Evolutionary conservation across 1,140 invertebrate species (phyloP).

Genomic region (Idris sp.): DNA sequence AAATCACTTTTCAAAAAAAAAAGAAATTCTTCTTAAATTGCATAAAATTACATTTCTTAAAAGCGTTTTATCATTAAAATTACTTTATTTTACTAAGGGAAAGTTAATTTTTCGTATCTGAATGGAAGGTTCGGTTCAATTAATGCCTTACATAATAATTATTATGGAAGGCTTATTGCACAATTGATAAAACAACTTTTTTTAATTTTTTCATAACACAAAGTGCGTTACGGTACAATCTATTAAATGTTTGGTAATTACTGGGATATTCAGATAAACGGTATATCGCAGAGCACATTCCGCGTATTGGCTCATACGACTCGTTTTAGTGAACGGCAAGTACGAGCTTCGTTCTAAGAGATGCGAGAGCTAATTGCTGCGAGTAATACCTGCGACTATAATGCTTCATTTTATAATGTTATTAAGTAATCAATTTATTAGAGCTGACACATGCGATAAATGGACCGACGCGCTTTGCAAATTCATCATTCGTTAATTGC

Average conservation of each 20-base stretch:
- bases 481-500: conserved; percentile 40
- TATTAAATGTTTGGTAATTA: conserved; percentile 54
- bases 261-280: conserved; percentile 54
- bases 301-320: conserved; percentile 31
- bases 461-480: conserved; percentile 2
- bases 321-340: conserved; percentile 34
- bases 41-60: too few species aligned
- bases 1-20: too few species aligned
- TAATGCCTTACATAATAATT: background rate
- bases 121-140: too few species aligned
- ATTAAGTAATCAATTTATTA: conserved; percentile 43
- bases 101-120: too few species aligned
- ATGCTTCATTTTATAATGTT: conserved; percentile 47
- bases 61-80: too few species aligned
- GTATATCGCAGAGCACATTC: conserved; percentile 52
- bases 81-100: too few species aligned
- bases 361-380: conserved; percentile 54
- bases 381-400: conserved; percentile 31
- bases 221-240: conserved; percentile 52
- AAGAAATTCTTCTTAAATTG: too few species aligned
- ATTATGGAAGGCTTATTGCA: conserved; percentile 1
- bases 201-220: conserved; percentile 7
- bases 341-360: conserved; percentile 33
- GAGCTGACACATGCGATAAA: conserved; percentile 21
- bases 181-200: conserved; percentile 28